phyloP scores from a whole-genome alignment of 2,888 invertebrate species.

The Eristalinus sepulchralis region DNA sequence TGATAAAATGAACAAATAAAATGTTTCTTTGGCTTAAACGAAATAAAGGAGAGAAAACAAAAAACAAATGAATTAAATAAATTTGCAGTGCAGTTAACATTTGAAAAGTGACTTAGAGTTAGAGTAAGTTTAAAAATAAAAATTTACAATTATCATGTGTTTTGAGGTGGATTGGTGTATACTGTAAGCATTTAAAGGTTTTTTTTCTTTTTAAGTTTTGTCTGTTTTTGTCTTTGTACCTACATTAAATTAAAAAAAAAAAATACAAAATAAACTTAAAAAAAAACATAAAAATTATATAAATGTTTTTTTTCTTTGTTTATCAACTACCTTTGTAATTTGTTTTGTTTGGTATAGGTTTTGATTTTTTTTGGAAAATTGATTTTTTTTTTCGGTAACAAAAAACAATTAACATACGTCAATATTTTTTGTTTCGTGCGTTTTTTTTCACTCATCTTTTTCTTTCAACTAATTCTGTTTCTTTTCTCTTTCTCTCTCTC shows the following conservation, averaged over 20 bases:
- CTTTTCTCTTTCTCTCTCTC: conserved; percentile 47
- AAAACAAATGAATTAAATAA: not conserved
- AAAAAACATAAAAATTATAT: conserved; percentile 43
- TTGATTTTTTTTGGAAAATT: conserved; percentile 26
- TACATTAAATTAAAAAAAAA: conserved; percentile 20
- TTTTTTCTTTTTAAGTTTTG: conserved; percentile 26
- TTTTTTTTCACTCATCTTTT: conserved; percentile 62
- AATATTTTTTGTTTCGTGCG: conserved; percentile 74
- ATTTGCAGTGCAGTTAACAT: conserved; percentile 49
- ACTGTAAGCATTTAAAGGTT: conserved; percentile 29
- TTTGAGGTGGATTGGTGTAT: conserved; percentile 52
- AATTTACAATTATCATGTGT: conserved; percentile 37
- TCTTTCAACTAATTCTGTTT: conserved; percentile 50
- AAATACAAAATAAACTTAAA: conserved; percentile 32
- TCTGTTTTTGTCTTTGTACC: conserved; percentile 67
- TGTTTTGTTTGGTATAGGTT: conserved; percentile 22
- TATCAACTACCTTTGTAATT: conserved; percentile 54
- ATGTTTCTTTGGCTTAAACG: not conserved
- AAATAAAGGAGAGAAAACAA: no score
- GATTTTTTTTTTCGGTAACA: conserved; percentile 41
- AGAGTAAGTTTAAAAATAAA: conserved; percentile 1
- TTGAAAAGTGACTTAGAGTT: conserved; percentile 47
- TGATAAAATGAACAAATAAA: conserved; percentile 11
- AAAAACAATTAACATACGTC: conserved; percentile 53
- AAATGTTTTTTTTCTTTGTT: conserved; percentile 75